These are phyloP conservation scores for Tetropium fuscum DNA, from an alignment of 2,888 invertebrate genomes.

Conservation along the genomic window DNA sequence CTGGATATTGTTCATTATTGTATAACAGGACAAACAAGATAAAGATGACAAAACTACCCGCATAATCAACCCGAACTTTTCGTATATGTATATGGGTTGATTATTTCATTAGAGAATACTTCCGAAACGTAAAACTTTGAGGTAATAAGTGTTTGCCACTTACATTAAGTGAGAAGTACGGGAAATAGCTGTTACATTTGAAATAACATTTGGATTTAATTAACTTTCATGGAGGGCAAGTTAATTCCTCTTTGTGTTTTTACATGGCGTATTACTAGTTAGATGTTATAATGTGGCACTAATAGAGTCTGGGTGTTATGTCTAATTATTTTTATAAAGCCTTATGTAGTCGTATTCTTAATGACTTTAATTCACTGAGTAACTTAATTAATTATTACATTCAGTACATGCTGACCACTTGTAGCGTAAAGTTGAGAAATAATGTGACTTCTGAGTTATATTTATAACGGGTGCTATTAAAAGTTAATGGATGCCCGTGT, in stretches of 20 bases:
- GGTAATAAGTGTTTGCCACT: neutral
- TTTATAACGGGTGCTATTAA: no score
- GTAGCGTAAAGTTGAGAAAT: no score
- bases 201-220: slow-evolving; percentile 1
- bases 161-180: neutral
- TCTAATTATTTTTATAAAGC: slow-evolving; percentile 3
- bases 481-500: no score
- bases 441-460: no score
- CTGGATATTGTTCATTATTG: slow-evolving; percentile 23
- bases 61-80: neutral
- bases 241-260: neutral
- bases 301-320: neutral
- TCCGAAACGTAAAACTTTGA: slow-evolving; percentile 4
- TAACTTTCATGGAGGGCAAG: neutral
- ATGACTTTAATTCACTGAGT: no score
- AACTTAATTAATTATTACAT: no score
- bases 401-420: no score
- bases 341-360: no score
- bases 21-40: slow-evolving; percentile 21
- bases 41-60: slow-evolving; percentile 24
- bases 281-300: slow-evolving; percentile 1
- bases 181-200: neutral
- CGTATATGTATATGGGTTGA: neutral
- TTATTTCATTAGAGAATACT: no score
- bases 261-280: neutral